These are phyloP conservation scores for Empidonax traillii DNA, from an alignment of 2,113 vertebrate genomes.

Conservation along the genomic window DNA sequence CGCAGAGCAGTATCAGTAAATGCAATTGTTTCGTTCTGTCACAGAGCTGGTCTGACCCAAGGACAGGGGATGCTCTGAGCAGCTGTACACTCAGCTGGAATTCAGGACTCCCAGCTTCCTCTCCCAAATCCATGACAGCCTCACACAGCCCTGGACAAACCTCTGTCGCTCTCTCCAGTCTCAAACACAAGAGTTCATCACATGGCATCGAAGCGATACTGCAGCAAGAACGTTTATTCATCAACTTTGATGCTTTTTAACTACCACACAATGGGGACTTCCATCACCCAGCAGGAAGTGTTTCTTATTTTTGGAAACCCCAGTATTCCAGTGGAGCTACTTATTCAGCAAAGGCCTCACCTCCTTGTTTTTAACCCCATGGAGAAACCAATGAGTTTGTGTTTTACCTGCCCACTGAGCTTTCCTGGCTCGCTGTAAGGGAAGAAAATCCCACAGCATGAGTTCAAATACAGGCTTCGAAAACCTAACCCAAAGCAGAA, in stretches of 20 bases:
- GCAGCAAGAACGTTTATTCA: not conserved
- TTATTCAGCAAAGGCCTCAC: not conserved
- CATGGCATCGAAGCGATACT: not conserved
- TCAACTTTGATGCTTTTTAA: not conserved
- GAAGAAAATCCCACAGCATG: not conserved
- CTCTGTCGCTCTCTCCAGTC: not conserved
- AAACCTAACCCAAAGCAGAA: not conserved
- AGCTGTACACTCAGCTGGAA: not conserved
- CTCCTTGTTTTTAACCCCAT: not conserved
- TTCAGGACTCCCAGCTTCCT: not conserved
- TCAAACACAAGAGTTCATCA: not conserved
- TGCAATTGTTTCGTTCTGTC: not conserved
- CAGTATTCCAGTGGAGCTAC: not conserved
- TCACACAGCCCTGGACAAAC: not conserved
- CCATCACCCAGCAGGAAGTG: rapidly evolving
- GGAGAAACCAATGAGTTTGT: not conserved
- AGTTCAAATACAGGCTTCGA: not conserved
- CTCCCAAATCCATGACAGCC: not conserved
- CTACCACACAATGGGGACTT: not conserved
- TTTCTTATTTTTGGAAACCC: not conserved
- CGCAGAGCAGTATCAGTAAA: not conserved
- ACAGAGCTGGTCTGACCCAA: not conserved
- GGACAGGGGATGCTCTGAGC: not conserved
- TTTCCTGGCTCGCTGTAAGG: not conserved
- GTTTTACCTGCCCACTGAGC: not conserved